These are phyloP conservation scores for Philonicus albiceps DNA, from an alignment of 2,888 invertebrate species.

Conservation along the genomic window DNA sequence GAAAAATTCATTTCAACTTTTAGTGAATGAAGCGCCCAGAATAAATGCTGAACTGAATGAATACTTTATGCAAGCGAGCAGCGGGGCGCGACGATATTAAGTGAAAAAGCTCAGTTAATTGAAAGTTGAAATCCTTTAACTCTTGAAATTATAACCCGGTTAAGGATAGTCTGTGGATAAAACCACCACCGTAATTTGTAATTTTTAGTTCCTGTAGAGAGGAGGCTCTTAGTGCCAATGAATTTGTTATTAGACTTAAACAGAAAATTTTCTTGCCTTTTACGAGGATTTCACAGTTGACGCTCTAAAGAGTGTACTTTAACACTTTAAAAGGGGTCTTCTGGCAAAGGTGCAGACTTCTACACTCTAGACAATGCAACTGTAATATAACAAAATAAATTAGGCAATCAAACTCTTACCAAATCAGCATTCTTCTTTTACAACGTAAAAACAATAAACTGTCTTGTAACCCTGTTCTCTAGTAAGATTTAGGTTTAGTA, in stretches of 20 bases:
- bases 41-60: constrained; percentile 11
- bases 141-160: neutral
- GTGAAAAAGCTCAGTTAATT: constrained; percentile 27
- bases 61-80: neutral
- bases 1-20: constrained; percentile 10
- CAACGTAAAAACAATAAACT: no score
- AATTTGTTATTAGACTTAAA: neutral
- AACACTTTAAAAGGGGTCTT: neutral
- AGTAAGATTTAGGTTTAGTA: no score
- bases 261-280: neutral
- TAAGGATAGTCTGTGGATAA: neutral
- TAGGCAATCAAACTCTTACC: neutral
- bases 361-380: neutral
- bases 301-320: neutral
- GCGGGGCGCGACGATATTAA: neutral
- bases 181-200: neutral
- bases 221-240: neutral
- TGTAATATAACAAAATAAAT: neutral
- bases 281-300: neutral
- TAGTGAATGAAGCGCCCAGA: neutral
- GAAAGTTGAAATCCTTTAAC: constrained; percentile 15
- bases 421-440: neutral
- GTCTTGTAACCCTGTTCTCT: no score
- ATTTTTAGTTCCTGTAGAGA: neutral
- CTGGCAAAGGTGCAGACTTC: neutral